These are phyloP conservation scores for Tachuris rubrigastra DNA, from an alignment of 2,113 vertebrate genomes.

Conservation along the genomic window DNA sequence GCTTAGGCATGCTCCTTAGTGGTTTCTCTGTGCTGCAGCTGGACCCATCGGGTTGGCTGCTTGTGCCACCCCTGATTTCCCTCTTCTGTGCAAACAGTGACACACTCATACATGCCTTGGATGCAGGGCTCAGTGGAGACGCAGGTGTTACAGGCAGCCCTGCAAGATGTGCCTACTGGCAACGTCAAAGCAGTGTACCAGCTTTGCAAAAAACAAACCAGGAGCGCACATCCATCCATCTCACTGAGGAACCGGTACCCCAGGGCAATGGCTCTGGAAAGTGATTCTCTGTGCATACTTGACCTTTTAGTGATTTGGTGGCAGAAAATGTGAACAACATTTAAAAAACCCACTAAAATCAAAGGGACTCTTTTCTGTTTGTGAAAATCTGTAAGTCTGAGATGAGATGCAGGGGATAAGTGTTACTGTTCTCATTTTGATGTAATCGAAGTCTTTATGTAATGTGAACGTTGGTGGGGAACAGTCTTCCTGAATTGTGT, in stretches of 20 bases:
- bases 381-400: neutral
- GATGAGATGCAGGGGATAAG: neutral
- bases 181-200: neutral
- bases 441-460: conserved; percentile 1
- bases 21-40: neutral
- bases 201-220: neutral
- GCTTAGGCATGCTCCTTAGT: rapidly evolving
- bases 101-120: neutral
- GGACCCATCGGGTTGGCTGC: neutral
- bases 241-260: neutral
- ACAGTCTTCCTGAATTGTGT: neutral
- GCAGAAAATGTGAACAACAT: neutral
- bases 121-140: neutral
- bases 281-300: neutral
- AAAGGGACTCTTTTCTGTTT: neutral
- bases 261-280: neutral
- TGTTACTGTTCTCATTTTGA: neutral
- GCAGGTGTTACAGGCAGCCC: neutral
- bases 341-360: neutral
- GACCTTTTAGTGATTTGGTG: neutral
- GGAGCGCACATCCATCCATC: neutral
- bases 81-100: neutral
- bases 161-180: neutral
- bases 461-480: conserved; percentile 15
- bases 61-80: neutral